These are phyloP conservation scores for Metellina segmentata DNA, from an alignment of 2,888 invertebrate species.

Conservation along the genomic window DNA sequence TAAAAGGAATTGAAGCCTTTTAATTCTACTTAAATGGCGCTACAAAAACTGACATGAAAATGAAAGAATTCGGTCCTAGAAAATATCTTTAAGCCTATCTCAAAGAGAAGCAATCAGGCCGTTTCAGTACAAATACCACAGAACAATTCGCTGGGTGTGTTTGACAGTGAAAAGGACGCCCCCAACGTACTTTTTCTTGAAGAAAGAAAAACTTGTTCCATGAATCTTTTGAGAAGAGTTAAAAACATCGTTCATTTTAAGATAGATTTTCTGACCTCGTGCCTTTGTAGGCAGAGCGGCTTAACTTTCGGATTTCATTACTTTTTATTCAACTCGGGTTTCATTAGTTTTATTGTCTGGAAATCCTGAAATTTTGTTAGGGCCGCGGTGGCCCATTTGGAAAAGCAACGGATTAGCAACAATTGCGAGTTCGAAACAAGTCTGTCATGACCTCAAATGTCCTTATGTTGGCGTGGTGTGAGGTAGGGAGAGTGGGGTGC, in stretches of 20 bases:
- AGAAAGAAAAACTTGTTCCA: conserved; percentile 12
- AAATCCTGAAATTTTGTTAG: conserved; percentile 13
- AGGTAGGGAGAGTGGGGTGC: too few species aligned
- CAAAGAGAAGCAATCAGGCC: conserved; percentile 52
- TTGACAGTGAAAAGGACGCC: conserved; percentile 54
- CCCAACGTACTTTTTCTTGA: conserved; percentile 9
- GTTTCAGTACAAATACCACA: conserved; percentile 40
- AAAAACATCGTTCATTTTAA: conserved; percentile 46
- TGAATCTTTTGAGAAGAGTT: conserved; percentile 45
- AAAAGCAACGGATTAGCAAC: too few species aligned
- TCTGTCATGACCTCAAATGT: too few species aligned
- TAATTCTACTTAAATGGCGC: conserved; percentile 28
- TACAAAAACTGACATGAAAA: conserved; percentile 20
- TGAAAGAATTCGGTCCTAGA: conserved; percentile 20
- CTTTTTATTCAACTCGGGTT: conserved; percentile 20
- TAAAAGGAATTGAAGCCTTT: conserved; percentile 19
- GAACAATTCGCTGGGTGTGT: conserved; percentile 46
- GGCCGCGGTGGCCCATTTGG: too few species aligned
- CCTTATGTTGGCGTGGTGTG: too few species aligned
- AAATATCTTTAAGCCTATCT: conserved; percentile 16
- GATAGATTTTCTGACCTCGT: conserved; percentile 10
- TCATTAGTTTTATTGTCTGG: conserved; percentile 19
- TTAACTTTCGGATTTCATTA: conserved; percentile 24
- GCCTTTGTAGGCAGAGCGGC: conserved; percentile 17
- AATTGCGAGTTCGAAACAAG: too few species aligned